Conservation (phyloP, 2,888 invertebrate species). For the Tinea pellionella region DNA sequence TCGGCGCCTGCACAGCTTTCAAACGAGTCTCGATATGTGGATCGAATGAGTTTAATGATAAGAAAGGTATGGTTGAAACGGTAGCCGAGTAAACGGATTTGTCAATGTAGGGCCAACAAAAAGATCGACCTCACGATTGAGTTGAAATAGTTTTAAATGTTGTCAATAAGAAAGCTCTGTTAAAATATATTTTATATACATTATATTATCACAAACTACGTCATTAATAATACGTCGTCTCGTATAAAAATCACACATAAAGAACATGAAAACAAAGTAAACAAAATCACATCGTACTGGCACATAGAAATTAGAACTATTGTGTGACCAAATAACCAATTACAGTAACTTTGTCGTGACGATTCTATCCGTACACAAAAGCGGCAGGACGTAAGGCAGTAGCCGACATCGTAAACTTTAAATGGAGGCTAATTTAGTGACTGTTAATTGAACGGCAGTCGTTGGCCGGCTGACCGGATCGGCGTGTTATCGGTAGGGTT, state of each 20-base stretch:
- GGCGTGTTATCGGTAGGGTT: slow-evolving; percentile 39
- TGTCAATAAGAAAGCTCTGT: no score
- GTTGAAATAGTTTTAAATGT: neutral
- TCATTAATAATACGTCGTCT: slow-evolving; percentile 3
- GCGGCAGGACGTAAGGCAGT: slow-evolving; percentile 56
- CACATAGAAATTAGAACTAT: slow-evolving; percentile 12
- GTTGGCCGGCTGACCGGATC: slow-evolving; percentile 19
- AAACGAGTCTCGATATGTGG: slow-evolving; percentile 49
- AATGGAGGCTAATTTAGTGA: slow-evolving; percentile 66
- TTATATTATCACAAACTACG: slow-evolving; percentile 17
- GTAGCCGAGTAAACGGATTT: slow-evolving; percentile 59
- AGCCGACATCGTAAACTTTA: slow-evolving; percentile 65
- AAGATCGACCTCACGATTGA: neutral
- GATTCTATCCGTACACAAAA: slow-evolving; percentile 35
- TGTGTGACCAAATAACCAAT: slow-evolving; percentile 7
- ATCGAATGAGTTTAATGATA: slow-evolving; percentile 33
- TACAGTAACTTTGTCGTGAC: slow-evolving; percentile 17
- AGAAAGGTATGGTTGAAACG: slow-evolving; percentile 35
- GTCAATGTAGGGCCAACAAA: slow-evolving; percentile 56
- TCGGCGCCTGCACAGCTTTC: slow-evolving; percentile 47
- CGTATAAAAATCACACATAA: neutral
- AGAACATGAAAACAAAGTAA: neutral
- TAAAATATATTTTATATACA: no score
- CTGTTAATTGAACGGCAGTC: slow-evolving; percentile 65
- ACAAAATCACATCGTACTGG: slow-evolving; percentile 1